Percentiles rank a stretch among this genome's conserved stretches.
Evolutionary conservation across 2,888 invertebrate species (phyloP).

Genomic region (Spicauda simplicius): DNA sequence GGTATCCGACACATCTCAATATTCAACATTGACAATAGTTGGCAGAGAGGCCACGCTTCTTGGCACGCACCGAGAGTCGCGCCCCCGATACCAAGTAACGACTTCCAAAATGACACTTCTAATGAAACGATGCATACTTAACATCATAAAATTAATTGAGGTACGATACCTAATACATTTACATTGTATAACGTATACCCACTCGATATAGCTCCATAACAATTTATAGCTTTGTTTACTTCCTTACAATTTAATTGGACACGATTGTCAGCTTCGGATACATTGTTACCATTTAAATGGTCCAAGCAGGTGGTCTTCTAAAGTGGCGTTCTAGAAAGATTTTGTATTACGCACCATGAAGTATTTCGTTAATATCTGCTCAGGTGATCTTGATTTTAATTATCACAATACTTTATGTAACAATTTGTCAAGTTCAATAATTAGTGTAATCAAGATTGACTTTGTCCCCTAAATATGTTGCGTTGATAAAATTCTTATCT

Average conservation of each 20-base stretch:
- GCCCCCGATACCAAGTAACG: constrained; percentile 34
- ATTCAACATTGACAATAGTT: constrained; percentile 40
- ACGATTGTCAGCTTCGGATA: constrained; percentile 27
- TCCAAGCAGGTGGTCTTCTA: constrained; percentile 21
- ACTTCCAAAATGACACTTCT: constrained; percentile 36
- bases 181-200: constrained; percentile 1
- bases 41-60: constrained; percentile 34
- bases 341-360: constrained; percentile 1
- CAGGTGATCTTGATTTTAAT: not conserved
- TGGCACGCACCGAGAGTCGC: constrained; percentile 32
- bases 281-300: constrained; percentile 19
- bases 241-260: constrained; percentile 31
- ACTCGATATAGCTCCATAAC: constrained; percentile 13
- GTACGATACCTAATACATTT: constrained; percentile 9
- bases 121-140: constrained; percentile 36
- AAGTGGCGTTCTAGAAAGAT: constrained; percentile 12
- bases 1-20: constrained; percentile 25
- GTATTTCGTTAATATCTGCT: not conserved
- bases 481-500: constrained; percentile 16
- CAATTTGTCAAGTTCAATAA: not conserved
- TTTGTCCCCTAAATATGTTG: constrained; percentile 15
- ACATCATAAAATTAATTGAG: constrained; percentile 29
- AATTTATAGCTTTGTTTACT: constrained; percentile 32
- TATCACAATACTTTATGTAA: constrained; percentile 1
- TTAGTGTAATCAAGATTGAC: constrained; percentile 1